phyloP scores from a whole-genome alignment of 30 jellyfish, hydroid and myxozoan species.

The Morbakka virulenta region DNA sequence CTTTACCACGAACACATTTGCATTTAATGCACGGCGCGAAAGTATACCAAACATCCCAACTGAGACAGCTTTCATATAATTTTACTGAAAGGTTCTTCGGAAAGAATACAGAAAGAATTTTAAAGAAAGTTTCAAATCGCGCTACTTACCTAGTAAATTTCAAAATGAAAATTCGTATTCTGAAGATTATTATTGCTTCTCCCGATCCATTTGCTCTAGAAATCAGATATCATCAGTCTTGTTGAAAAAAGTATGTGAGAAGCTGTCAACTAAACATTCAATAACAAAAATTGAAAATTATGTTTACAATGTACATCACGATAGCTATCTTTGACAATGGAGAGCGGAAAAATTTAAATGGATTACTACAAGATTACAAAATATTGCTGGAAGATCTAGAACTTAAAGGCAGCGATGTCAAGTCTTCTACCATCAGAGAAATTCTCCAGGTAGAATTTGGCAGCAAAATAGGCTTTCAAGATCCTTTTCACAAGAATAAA shows the following conservation, averaged over 20 bases:
- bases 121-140: constrained; percentile 10
- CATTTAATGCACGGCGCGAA: too few species aligned
- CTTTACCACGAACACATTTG: too few species aligned
- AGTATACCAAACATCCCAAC: too few species aligned
- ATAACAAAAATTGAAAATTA: background rate
- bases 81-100: too few species aligned
- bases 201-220: constrained; percentile 15
- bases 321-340: background rate
- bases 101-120: too few species aligned
- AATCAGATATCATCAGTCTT: background rate
- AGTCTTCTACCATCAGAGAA: constrained; percentile 12
- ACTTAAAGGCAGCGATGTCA: constrained; percentile 14
- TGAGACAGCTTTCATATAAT: too few species aligned
- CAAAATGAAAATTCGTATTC: constrained; percentile 1
- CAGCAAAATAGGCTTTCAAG: constrained; percentile 5
- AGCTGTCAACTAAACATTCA: background rate
- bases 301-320: background rate
- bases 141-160: constrained; percentile 2
- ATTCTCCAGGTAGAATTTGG: constrained; percentile 12
- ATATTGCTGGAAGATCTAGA: background rate
- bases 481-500: background rate
- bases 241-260: background rate
- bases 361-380: background rate
- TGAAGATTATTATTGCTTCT: background rate
- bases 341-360: background rate